These are phyloP conservation scores for Falco naumanni DNA, from an alignment of 2,797 vertebrate species.

Conservation along the genomic window DNA sequence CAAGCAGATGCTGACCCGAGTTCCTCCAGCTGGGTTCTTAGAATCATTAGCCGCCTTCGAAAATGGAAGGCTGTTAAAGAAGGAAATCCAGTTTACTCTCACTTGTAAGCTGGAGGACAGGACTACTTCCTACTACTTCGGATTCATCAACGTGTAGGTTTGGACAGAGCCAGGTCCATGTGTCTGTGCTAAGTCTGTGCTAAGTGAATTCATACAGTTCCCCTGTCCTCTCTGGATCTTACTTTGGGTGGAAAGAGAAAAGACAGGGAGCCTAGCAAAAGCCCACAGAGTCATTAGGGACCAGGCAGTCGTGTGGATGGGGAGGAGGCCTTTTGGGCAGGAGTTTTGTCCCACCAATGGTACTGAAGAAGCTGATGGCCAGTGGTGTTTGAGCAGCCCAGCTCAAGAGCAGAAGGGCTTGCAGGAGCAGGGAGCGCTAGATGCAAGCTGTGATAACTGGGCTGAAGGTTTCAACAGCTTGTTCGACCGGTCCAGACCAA, in stretches of 20 bases:
- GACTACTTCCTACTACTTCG: not conserved
- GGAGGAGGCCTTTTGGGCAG: not conserved
- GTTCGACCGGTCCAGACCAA: not conserved
- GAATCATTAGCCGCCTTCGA: not conserved
- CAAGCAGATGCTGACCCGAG: not conserved
- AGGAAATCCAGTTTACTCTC: not conserved
- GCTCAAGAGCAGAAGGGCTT: not conserved
- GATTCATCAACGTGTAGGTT: fast-evolving
- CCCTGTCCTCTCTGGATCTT: not conserved
- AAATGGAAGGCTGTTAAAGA: not conserved
- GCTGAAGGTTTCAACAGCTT: not conserved
- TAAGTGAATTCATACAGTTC: not conserved
- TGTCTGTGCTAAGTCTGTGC: not conserved
- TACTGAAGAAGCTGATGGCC: not conserved
- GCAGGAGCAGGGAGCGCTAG: not conserved
- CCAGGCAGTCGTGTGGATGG: fast-evolving
- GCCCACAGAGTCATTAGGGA: not conserved
- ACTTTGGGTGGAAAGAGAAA: not conserved
- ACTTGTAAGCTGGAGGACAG: not conserved
- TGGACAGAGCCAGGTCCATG: not conserved
- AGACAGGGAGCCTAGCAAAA: not conserved
- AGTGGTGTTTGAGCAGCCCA: not conserved
- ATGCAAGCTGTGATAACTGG: not conserved
- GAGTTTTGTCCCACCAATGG: not conserved
- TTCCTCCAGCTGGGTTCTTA: not conserved